Evolutionary conservation across 2,113 vertebrate species (phyloP), one percentile per base, ranked within the genome.

Genomic region (Hiodon alosoides): DNA sequence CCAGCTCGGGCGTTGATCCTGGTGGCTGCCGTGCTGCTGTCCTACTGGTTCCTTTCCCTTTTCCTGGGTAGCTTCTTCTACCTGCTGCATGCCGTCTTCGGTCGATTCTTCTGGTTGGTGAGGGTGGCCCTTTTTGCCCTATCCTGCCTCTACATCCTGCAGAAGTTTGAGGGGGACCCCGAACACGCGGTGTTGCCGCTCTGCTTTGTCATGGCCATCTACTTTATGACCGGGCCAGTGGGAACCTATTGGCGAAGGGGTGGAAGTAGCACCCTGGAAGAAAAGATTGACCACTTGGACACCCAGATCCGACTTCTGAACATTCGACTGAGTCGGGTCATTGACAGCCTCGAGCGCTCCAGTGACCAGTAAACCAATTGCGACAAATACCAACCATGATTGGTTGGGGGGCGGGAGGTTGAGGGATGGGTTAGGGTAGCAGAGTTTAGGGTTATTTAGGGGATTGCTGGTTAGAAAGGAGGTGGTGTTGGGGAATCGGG

Each of bases 191-290:
- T 95, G 72, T 88, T 97, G 82, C 96, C 95, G 0, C 93, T 99
- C 76, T 98, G 95, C 85, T 91, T 96, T 76, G 92, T 98, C 71
- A 95, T 98, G 86, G 95, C 92, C 0, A 78, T 97, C 73, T 98
- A 99, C 87, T 97, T 98, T 89, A 95, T 98, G 95, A 98, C 95
- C 0, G 96, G 95, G 14, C 96, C 96, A 0, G 93, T 98, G 74
- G 95, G 95, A 7, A 90, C 91, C 14, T 95, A 94, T 90, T 98
- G 96, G 95, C 90, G 95, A 5, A 87, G 92, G 1, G 92, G 89
- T 47, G 84, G 87, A 0, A 87, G 85, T 72, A 92, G 90, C 82
- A 92, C 91, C 3, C 86, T 99, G 31, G 95, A 98, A 83, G 96
- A 98, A 82, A 98, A 98, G 86, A 95, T 98, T 47, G 95, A 98